Evolutionary conservation across 2,113 vertebrate species (phyloP).

Genomic region (Glareola pratincola): DNA sequence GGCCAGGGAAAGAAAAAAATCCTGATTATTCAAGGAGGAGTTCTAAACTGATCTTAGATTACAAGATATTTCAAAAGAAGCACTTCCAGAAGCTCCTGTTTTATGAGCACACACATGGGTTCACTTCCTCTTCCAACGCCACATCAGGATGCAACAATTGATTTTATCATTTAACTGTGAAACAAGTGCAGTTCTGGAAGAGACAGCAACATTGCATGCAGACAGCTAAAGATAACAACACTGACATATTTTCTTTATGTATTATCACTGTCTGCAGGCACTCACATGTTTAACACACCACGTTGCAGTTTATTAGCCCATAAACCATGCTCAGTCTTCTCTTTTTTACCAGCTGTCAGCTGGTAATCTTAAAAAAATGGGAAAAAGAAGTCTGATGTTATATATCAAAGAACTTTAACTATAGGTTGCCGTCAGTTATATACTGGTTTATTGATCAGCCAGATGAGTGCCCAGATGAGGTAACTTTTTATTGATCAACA

Average conservation of each 20-base stretch:
- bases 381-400: neutral
- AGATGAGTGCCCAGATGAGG: neutral
- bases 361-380: neutral
- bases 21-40: neutral
- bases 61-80: conserved; percentile 7
- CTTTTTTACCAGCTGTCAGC: neutral
- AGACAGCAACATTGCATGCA: neutral
- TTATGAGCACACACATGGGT: neutral
- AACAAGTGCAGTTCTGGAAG: neutral
- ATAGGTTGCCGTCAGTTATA: neutral
- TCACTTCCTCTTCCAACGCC: neutral
- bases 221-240: conserved; percentile 27
- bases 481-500: conserved; percentile 12
- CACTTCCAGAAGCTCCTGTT: conserved; percentile 4
- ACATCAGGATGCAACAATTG: neutral
- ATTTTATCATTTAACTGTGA: conserved; percentile 11
- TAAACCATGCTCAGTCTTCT: neutral
- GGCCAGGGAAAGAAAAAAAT: neutral
- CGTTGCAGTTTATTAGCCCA: conserved; percentile 3
- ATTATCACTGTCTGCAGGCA: neutral
- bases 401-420: conserved; percentile 16
- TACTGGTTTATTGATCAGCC: conserved; percentile 25
- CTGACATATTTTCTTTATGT: neutral
- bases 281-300: neutral
- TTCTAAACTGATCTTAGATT: neutral